phyloP scores from a whole-genome alignment of 2,888 invertebrate genomes.

The Antitype chi region DNA sequence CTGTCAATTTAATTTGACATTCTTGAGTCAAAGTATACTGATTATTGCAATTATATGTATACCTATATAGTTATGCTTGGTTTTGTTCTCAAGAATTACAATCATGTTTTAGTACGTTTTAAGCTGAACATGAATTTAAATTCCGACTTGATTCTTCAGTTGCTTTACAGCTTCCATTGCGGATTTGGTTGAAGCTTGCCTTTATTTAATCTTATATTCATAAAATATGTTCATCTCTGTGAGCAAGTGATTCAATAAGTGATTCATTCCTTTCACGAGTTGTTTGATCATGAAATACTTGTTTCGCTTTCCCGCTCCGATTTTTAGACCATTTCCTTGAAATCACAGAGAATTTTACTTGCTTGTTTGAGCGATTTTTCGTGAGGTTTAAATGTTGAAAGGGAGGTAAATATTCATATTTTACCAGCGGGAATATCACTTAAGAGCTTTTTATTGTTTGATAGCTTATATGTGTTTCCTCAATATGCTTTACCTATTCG shows the following conservation, averaged over 20 bases:
- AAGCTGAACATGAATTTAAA: conserved; percentile 28
- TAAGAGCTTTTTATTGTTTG: conserved; percentile 29
- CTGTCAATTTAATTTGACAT: conserved; percentile 44
- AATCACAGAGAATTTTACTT: conserved; percentile 14
- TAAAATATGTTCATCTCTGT: conserved; percentile 18
- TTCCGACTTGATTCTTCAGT: conserved; percentile 15
- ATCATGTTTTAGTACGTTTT: neutral
- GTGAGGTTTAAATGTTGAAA: neutral
- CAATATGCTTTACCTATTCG: neutral
- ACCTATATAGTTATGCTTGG: neutral
- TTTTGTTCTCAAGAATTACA: conserved; percentile 14
- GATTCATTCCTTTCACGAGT: conserved; percentile 4
- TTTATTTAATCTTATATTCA: conserved; percentile 22
- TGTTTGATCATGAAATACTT: conserved; percentile 13
- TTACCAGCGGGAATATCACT: neutral
- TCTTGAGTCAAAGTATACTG: conserved; percentile 6
- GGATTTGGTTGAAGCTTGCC: conserved; percentile 8
- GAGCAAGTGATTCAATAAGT: conserved; percentile 33
- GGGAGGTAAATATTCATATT: conserved; percentile 14
- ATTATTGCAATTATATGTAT: neutral
- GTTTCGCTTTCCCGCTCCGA: neutral
- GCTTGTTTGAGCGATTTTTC: conserved; percentile 10
- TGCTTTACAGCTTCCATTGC: neutral
- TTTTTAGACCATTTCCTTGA: conserved; percentile 14
- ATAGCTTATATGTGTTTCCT: neutral